phyloP scores from a whole-genome alignment of 92 coral and sea anemone species.

The Galaxea fascicularis region DNA sequence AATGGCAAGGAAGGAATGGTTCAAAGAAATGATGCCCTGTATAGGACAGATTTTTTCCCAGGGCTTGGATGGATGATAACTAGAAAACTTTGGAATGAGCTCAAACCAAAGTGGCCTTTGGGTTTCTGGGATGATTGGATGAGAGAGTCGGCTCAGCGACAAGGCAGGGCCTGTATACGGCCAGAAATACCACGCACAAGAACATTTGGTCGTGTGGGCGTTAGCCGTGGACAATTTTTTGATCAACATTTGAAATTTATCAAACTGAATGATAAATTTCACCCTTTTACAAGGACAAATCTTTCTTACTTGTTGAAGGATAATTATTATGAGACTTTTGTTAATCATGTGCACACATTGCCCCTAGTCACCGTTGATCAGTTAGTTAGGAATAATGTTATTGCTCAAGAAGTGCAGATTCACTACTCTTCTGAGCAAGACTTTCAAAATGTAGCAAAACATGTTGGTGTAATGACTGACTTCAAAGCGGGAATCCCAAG shows the following conservation, averaged over 20 bases:
- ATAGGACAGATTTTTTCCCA: conserved; percentile 96
- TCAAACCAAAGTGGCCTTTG: conserved; percentile 90
- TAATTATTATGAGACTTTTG: conserved; percentile 77
- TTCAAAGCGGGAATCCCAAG: conserved; percentile 94
- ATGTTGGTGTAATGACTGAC: conserved; percentile 88
- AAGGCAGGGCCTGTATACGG: conserved; percentile 90
- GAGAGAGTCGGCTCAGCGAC: conserved; percentile 89
- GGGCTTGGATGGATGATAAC: conserved; percentile 99
- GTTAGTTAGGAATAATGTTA: conserved; percentile 38
- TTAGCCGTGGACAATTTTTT: conserved; percentile 95
- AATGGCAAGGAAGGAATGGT: conserved; percentile 97
- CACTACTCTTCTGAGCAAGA: conserved; percentile 71
- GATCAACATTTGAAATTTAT: conserved; percentile 94
- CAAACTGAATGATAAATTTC: conserved; percentile 80
- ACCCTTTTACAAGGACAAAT: conserved; percentile 84
- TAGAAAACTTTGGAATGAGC: conserved; percentile 84
- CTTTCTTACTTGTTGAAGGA: conserved; percentile 85
- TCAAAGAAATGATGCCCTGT: conserved; percentile 78
- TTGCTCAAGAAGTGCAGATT: conserved; percentile 69
- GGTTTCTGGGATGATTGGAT: conserved; percentile 99
- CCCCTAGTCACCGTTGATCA: conserved; percentile 74
- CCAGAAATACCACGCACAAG: conserved; percentile 95
- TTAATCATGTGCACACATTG: conserved; percentile 53
- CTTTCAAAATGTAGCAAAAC: conserved; percentile 69
- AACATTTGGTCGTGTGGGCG: conserved; percentile 95